Evolutionary conservation across 2,888 invertebrate genomes (phyloP), one percentile per base, ranked within the genome.

Genomic region (Sipha maydis): DNA sequence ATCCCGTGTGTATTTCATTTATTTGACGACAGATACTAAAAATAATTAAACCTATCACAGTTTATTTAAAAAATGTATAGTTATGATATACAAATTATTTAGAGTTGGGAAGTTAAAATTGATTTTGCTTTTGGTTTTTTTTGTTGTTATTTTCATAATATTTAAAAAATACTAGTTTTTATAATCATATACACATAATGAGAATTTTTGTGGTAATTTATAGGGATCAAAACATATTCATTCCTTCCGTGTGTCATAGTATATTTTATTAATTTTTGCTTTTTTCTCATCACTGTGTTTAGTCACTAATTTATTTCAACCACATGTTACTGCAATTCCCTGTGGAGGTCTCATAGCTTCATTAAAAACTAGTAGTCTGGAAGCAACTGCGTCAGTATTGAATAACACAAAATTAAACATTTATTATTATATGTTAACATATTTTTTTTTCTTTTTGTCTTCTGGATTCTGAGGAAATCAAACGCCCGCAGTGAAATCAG

Each of bases 251-350:
- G 78, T 54, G 78, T 54, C 28, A 25, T 7, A 38, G 8, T 17
- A 38, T 9, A 25, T 61, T 48, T 48, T 61, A 79, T 38, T 80
- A 48, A 80, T 80, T n/a, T 80, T 19, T 14, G 3, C 11, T 71
- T 71, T 28, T 80, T 61, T n/a, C n/a, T 67, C 54, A 54, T 79
- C 25, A 38, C 28, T 34, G 61, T n/a, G 34, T 48, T 14, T 3
- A 48, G 25, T 25, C 61, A 8, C 61, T 38, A 80, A 80, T 80
- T 67, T 25, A 38, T 61, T 61, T 80, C 28, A 67, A 80, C 79
- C 61, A 80, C 38, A 80, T 67, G 79, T 80, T 80, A 67, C 34
- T 1, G 41, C 41, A 61, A 61, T 67, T 80, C 34, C 61, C 61
- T 80, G 38, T 80, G 14, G 38, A 17, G 79, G 38, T 80, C 34